Percentiles rank a stretch among this genome's conserved stretches.
These are phyloP conservation scores for Holocentrus rufus DNA, from an alignment of 2,797 vertebrate genomes.

Conservation along the genomic window DNA sequence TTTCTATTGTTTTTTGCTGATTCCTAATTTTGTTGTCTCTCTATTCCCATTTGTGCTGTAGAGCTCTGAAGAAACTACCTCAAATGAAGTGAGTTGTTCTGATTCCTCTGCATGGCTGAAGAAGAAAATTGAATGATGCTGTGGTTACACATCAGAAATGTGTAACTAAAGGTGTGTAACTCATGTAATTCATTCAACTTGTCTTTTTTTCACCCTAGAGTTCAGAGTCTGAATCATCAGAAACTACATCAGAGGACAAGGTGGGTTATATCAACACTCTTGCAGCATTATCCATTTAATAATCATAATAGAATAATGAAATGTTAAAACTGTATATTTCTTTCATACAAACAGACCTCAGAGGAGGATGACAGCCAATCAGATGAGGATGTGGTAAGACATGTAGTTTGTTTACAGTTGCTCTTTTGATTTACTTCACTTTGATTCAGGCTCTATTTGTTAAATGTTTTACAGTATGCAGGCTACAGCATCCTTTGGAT, in stretches of 20 bases:
- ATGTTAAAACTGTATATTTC: neutral
- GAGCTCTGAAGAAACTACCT: conserved; percentile 75
- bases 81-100: conserved; percentile 66
- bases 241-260: conserved; percentile 74
- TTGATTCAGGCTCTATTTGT: neutral
- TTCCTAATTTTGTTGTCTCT: neutral
- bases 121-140: neutral
- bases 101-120: neutral
- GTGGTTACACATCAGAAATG: no score
- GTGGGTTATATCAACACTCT: conserved; percentile 48
- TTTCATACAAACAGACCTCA: conserved; percentile 67
- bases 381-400: conserved; percentile 66
- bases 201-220: conserved; percentile 63
- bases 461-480: neutral
- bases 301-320: neutral
- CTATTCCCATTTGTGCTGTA: conserved; percentile 46
- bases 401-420: neutral
- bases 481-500: neutral
- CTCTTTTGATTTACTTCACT: neutral
- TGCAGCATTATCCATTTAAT: neutral
- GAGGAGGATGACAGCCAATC: conserved; percentile 74
- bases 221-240: conserved; percentile 69
- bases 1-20: neutral
- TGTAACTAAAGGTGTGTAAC: no score
- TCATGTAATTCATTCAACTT: no score